Percentiles rank a stretch among this genome's conserved stretches.
These are phyloP conservation scores for Tenthredo amoena DNA, from an alignment of 2,888 invertebrate species.

Conservation along the genomic window DNA sequence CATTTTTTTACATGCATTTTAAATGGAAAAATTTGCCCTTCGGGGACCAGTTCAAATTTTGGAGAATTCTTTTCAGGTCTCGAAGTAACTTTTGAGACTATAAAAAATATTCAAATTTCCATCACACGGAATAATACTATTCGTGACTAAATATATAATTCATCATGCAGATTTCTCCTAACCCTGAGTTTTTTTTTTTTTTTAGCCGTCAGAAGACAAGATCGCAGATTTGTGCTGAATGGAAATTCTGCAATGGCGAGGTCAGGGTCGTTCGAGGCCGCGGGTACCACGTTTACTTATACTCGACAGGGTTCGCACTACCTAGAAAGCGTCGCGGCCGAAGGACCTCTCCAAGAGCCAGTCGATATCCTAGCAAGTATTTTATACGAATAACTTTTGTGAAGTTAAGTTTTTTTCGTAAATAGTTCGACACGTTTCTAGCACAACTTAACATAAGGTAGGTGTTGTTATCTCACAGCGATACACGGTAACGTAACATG, in stretches of 20 bases:
- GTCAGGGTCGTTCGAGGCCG: conserved; percentile 87
- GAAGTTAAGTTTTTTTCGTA: background rate
- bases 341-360: conserved; percentile 88
- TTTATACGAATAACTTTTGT: background rate
- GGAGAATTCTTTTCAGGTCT: too few species aligned
- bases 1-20: too few species aligned
- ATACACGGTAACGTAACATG: background rate
- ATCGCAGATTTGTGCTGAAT: conserved; percentile 90
- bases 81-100: too few species aligned
- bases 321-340: conserved; percentile 86
- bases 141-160: too few species aligned
- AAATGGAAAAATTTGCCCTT: too few species aligned
- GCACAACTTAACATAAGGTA: background rate
- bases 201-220: conserved; percentile 87
- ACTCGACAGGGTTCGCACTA: conserved; percentile 83
- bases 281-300: conserved; percentile 90
- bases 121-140: too few species aligned
- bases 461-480: background rate
- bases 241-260: conserved; percentile 88
- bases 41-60: too few species aligned
- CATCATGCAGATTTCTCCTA: background rate
- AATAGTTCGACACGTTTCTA: background rate
- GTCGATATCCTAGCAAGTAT: conserved; percentile 89
- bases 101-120: too few species aligned
- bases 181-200: conserved; percentile 68